Evolutionary conservation across 2,113 vertebrate genomes (phyloP).

Genomic region (Tychaedon coryphoeus): DNA sequence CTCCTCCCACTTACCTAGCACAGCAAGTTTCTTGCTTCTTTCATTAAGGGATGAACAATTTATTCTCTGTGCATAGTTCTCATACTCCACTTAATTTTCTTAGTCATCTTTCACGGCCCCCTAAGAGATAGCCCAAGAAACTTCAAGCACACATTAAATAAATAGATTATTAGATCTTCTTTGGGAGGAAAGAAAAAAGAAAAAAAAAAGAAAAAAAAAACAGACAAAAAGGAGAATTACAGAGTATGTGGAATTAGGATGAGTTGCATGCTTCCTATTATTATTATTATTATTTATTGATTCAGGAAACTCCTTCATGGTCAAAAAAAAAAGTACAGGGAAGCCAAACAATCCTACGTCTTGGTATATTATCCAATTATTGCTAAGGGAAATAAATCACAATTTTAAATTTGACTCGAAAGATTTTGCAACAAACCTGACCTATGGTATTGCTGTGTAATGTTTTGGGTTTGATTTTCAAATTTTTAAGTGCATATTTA

Average conservation of each 20-base stretch:
- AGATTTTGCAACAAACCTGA: neutral
- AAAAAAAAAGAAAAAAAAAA: no score
- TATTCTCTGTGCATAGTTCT: neutral
- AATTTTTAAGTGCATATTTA: neutral
- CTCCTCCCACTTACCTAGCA: neutral
- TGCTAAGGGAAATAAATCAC: neutral
- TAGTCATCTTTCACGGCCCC: neutral
- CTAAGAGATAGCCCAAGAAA: neutral
- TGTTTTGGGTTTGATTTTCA: neutral
- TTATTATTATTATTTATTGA: neutral
- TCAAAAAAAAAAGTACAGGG: neutral
- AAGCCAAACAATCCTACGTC: neutral
- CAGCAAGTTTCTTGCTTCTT: neutral
- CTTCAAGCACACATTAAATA: neutral
- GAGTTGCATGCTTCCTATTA: neutral
- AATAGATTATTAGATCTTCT: neutral
- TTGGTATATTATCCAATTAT: neutral
- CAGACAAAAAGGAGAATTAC: neutral
- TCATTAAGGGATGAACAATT: neutral
- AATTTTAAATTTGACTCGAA: neutral
- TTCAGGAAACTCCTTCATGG: neutral
- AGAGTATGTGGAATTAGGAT: neutral
- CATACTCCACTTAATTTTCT: neutral
- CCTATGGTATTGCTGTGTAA: neutral
- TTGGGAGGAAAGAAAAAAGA: fast-evolving